Conservation (phyloP, 2,888 invertebrate species). For the Rhagium mordax region DNA sequence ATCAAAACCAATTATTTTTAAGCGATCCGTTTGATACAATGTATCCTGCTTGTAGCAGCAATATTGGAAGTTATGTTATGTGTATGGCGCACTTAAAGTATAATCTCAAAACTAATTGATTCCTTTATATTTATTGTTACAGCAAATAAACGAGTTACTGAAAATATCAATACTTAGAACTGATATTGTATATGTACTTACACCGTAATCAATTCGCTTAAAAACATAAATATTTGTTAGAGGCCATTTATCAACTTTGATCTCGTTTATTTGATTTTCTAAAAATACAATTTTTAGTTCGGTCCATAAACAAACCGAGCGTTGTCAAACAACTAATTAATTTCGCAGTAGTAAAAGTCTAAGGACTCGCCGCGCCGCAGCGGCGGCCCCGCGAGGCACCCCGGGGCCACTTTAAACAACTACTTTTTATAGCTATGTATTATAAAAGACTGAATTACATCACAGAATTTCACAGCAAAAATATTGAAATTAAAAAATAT, state of each 20-base stretch:
- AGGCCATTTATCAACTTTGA: conserved; percentile 46
- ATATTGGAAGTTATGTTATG: neutral
- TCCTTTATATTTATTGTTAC: conserved; percentile 16
- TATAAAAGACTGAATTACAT: too few relatives aligned
- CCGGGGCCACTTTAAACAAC: neutral
- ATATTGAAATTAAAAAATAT: too few relatives aligned
- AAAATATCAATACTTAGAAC: conserved; percentile 47
- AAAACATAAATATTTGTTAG: conserved; percentile 50
- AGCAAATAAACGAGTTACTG: conserved; percentile 33
- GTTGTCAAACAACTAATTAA: conserved; percentile 44
- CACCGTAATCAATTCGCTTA: conserved; percentile 44
- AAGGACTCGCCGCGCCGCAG: neutral
- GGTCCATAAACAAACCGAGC: conserved; percentile 42
- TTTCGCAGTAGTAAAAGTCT: conserved; percentile 21
- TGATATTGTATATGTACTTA: conserved; percentile 44
- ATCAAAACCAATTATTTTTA: neutral
- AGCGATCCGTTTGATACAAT: neutral
- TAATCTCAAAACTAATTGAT: neutral
- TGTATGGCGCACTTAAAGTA: neutral
- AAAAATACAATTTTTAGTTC: conserved; percentile 50
- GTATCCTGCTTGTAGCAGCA: neutral
- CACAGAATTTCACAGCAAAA: too few relatives aligned
- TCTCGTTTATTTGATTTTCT: conserved; percentile 50
- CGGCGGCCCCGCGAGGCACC: neutral
- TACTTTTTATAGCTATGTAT: neutral